Evolutionary conservation across 1,140 invertebrate species (phyloP).

Genomic region (Sweltsa coloradensis): DNA sequence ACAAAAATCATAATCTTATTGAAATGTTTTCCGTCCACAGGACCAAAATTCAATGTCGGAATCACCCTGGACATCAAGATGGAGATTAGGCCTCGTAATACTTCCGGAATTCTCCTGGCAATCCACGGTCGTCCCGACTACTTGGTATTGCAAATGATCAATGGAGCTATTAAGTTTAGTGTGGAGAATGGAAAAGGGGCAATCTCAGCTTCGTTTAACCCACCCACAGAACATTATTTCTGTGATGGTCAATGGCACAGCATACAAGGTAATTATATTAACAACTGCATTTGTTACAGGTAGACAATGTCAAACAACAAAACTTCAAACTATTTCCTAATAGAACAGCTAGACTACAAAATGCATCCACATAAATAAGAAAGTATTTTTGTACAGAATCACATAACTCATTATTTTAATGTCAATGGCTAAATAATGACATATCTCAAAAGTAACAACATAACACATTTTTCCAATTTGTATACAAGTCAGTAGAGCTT

Average conservation of each 20-base stretch:
- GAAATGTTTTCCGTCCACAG: slow-evolving; percentile 26
- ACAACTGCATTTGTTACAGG: too few relatives aligned
- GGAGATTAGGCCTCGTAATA: slow-evolving; percentile 77
- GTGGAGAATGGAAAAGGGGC: slow-evolving; percentile 76
- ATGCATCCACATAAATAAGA: too few relatives aligned
- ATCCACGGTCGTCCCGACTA: slow-evolving; percentile 73
- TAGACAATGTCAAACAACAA: too few relatives aligned
- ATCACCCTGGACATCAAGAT: slow-evolving; percentile 65
- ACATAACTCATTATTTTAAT: too few relatives aligned
- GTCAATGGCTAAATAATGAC: too few relatives aligned
- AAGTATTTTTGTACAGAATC: too few relatives aligned
- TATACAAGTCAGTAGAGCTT: too few relatives aligned
- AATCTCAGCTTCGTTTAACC: slow-evolving; percentile 58
- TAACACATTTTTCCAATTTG: too few relatives aligned
- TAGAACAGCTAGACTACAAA: too few relatives aligned
- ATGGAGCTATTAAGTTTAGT: slow-evolving; percentile 68
- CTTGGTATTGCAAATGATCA: slow-evolving; percentile 73
- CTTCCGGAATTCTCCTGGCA: slow-evolving; percentile 66
- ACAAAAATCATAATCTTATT: neutral
- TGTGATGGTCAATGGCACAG: slow-evolving; percentile 93
- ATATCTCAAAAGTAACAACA: too few relatives aligned
- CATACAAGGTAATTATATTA: slow-evolving; percentile 73
- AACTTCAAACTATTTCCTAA: too few relatives aligned
- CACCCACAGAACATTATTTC: slow-evolving; percentile 46
- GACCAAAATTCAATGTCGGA: slow-evolving; percentile 66